Conservation (phyloP, 2,888 invertebrate species). For the Drosophila rubida region DNA sequence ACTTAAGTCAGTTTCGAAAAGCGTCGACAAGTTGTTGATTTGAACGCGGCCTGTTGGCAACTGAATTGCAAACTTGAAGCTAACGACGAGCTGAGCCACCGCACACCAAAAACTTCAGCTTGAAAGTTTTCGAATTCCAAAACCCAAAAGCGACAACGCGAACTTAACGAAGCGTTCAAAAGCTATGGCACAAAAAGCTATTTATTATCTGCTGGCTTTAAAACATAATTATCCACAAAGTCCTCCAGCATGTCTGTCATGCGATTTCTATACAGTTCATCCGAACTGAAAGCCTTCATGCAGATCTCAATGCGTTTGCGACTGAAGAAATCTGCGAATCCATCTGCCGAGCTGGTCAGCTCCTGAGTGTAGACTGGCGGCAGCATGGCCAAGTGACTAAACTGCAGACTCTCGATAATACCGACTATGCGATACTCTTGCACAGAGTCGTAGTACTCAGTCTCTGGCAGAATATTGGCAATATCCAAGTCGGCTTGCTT, state of each 20-base stretch:
- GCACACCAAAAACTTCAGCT: conserved; percentile 49
- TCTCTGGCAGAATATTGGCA: conserved; percentile 84
- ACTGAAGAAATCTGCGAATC: conserved; percentile 86
- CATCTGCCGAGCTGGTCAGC: conserved; percentile 85
- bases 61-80: conserved; percentile 56
- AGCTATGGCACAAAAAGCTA: conserved; percentile 30
- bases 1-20: not conserved
- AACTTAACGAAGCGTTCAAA: conserved; percentile 62
- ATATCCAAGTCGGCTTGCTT: conserved; percentile 83
- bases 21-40: conserved; percentile 68
- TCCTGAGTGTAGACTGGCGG: conserved; percentile 85
- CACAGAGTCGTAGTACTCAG: conserved; percentile 84
- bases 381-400: conserved; percentile 86
- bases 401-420: conserved; percentile 86
- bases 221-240: conserved; percentile 86
- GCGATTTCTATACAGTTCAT: conserved; percentile 86
- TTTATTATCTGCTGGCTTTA: not conserved
- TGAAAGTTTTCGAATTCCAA: conserved; percentile 63
- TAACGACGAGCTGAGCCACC: conserved; percentile 25
- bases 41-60: conserved; percentile 75
- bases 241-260: conserved; percentile 87
- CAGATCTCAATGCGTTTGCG: conserved; percentile 86
- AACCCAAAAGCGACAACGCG: conserved; percentile 34
- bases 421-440: conserved; percentile 86
- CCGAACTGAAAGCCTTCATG: conserved; percentile 86